These are phyloP conservation scores for Sprattus sprattus DNA, from an alignment of 2,113 vertebrate species.

Conservation along the genomic window DNA sequence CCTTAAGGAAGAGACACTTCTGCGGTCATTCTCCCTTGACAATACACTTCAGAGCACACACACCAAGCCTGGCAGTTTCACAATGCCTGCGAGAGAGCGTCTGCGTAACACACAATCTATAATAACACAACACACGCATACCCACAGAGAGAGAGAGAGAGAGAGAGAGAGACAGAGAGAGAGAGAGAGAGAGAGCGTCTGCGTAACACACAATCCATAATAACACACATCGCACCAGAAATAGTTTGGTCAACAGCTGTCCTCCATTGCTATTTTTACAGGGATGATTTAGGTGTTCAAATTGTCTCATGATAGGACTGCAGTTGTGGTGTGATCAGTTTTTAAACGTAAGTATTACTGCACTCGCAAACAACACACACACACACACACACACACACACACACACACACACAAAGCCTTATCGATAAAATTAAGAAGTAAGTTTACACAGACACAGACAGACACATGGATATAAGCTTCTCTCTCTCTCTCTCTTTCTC, in stretches of 20 bases:
- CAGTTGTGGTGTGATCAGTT: not conserved
- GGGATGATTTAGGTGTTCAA: not conserved
- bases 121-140: not conserved
- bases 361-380: slow-evolving; percentile 1
- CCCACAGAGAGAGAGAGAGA: too few relatives aligned
- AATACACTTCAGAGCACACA: slow-evolving; percentile 1
- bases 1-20: not conserved
- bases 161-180: too few relatives aligned
- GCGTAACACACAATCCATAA: not conserved
- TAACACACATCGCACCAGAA: not conserved
- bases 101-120: not conserved
- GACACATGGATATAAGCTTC: too few relatives aligned
- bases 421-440: too few relatives aligned
- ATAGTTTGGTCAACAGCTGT: slow-evolving; percentile 15
- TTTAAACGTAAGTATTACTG: not conserved
- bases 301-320: not conserved
- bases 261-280: not conserved
- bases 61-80: not conserved
- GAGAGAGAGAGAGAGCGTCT: not conserved
- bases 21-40: not conserved
- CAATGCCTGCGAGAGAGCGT: not conserved
- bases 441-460: too few relatives aligned
- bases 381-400: not conserved
- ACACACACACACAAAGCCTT: not conserved
- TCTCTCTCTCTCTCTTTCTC: too few relatives aligned